Evolutionary conservation across 2,888 invertebrate species (phyloP).

Genomic region (Cephus spinipes): DNA sequence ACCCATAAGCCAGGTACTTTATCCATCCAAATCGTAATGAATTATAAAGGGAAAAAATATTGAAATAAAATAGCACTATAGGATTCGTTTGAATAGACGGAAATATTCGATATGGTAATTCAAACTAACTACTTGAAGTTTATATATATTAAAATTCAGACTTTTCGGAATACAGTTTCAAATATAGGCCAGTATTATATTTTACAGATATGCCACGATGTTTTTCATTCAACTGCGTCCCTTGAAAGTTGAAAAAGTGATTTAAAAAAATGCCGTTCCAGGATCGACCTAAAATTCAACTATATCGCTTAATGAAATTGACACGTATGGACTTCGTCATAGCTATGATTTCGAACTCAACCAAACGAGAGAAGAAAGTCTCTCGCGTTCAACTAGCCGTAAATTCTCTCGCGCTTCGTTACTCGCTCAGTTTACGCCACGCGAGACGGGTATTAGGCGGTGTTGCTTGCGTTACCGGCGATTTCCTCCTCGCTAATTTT

Average conservation of each 20-base stretch:
- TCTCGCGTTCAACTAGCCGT: neutral
- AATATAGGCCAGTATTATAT: neutral
- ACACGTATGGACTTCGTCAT: neutral
- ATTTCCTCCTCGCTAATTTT: neutral
- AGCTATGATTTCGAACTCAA: neutral
- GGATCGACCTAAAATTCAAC: neutral
- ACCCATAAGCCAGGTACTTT: neutral
- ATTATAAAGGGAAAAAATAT: neutral
- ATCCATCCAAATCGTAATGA: neutral
- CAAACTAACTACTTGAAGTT: neutral
- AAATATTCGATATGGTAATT: neutral
- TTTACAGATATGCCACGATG: neutral
- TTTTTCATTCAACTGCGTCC: neutral
- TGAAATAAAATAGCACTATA: neutral
- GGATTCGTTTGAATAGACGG: neutral
- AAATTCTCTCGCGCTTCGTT: neutral
- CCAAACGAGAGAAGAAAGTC: neutral
- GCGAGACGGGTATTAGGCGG: neutral
- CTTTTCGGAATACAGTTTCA: neutral
- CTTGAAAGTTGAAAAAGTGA: neutral
- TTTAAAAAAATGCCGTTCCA: neutral
- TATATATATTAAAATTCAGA: neutral
- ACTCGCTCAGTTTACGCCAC: neutral
- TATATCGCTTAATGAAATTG: neutral
- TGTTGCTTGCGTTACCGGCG: neutral